Conservation (phyloP, 2,797 vertebrate species). For the Octomys mimax region DNA sequence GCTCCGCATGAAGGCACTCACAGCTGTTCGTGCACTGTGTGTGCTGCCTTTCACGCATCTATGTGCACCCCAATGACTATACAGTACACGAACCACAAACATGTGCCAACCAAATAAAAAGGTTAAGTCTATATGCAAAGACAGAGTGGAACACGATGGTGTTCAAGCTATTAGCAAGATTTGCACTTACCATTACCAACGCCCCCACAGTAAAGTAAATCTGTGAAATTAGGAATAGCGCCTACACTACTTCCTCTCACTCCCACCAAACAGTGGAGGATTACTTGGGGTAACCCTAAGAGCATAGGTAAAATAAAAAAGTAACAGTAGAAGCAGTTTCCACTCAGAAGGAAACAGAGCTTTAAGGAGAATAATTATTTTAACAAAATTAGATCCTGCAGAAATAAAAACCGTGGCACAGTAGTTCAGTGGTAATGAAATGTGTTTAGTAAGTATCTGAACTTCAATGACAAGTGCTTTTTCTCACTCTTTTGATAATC, state of each 20-base stretch:
- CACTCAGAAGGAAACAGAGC: neutral
- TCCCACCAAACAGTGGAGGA: neutral
- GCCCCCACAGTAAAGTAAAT: neutral
- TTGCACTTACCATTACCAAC: neutral
- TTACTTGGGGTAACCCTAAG: neutral
- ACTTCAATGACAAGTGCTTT: neutral
- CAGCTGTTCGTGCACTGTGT: neutral
- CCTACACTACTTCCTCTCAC: neutral
- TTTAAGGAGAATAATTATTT: conserved; percentile 19
- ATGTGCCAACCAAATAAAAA: neutral
- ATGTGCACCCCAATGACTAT: neutral
- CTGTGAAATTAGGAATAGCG: neutral
- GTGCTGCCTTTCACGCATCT: neutral
- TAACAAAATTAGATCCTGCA: conserved; percentile 27
- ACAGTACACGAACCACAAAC: neutral
- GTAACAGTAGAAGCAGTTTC: neutral
- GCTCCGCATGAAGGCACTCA: neutral
- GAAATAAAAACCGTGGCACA: neutral
- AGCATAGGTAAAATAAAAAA: neutral
- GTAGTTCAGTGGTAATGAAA: neutral
- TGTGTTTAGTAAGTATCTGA: neutral
- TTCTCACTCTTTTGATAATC: neutral
- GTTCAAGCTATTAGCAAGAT: neutral
- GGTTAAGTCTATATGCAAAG: neutral
- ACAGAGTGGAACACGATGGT: neutral